Base-by-base conservation (phyloP, 1,140 invertebrate genomes). In the Listronotus bonariensis region DNA sequence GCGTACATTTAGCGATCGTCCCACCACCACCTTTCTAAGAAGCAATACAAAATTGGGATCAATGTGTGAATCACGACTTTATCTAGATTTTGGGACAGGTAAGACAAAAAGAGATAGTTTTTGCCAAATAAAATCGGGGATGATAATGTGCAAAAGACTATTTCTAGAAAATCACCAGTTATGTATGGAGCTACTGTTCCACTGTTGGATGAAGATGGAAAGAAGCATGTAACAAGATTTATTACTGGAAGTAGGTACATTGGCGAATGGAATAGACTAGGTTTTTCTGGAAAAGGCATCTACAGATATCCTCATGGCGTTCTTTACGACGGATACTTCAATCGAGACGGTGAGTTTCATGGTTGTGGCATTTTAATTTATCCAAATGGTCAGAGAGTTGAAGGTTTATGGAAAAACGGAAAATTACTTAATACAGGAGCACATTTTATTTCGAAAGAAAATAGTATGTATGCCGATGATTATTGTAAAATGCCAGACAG, bases 401-500 rank as follows among this genome's bases (percentile, higher is more conserved):
- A 79, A 3, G 82, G 82, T 6, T 74, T 71, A 11, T 85, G 82
- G 81, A 62, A 68, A 46, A 78, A 77, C 11, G 84, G 82, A 3
- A 59, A 75, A 56, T n/a, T n/a, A n/a, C 51, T 83, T 10, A 31
- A n/a, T 8, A n/a, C 59, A 42, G 42, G 40, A 45, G 11, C 32
- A 3, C 43, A 26, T 18, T 57, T 26, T 46, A 20, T 58, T 52
- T 26, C 14, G 8, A 32, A 11, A 10, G 31, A 31, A 20, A 49
- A 48, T 6, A 12, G 73, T 17, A 36, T 59, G 12, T 76, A 72
- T 59, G 18, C 48, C 6, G 53, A 72, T 38, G 49, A 72, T 12
- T 85, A 84, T 68, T 84, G 83, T 63, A 71, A 55, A 42, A 77
- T 78, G 73, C 82, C 82, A 11, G 83, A 85, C 56, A 75, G 83